Conservation (phyloP, 1,140 invertebrate genomes). For the Anthonomus grandis region DNA sequence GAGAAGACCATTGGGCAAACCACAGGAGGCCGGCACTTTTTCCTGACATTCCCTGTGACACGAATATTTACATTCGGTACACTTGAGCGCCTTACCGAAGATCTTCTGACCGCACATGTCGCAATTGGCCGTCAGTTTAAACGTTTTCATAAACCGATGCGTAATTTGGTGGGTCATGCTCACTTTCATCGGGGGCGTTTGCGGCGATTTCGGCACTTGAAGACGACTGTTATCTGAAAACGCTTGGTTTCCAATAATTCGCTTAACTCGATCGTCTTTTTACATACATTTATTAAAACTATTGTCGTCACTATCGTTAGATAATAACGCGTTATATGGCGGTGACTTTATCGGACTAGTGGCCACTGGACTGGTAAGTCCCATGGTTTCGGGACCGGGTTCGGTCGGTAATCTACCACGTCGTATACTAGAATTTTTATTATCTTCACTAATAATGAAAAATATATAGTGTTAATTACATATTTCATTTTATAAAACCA, state of each 20-base stretch:
- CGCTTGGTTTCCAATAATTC: background rate
- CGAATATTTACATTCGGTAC: constrained; percentile 94
- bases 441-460: constrained; percentile 24
- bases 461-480: too few species aligned
- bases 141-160: constrained; percentile 85
- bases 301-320: constrained; percentile 59
- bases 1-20: constrained; percentile 78
- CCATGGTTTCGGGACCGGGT: constrained; percentile 57
- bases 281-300: constrained; percentile 24
- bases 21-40: constrained; percentile 89
- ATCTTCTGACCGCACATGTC: constrained; percentile 90
- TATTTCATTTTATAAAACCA: background rate
- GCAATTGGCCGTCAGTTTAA: constrained; percentile 87
- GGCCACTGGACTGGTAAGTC: constrained; percentile 53
- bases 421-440: constrained; percentile 41
- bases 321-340: constrained; percentile 52
- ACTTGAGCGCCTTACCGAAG: constrained; percentile 79
- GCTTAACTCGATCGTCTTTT: constrained; percentile 1
- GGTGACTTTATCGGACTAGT: constrained; percentile 67
- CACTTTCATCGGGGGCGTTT: constrained; percentile 66
- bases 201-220: constrained; percentile 52
- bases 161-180: constrained; percentile 88
- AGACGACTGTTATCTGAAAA: constrained; percentile 29
- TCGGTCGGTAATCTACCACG: constrained; percentile 68
- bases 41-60: constrained; percentile 84